Percentiles rank a stretch among this genome's conserved stretches.
Conservation (phyloP, 2,888 invertebrate genomes). For the Dorcus parallelipipedus region DNA sequence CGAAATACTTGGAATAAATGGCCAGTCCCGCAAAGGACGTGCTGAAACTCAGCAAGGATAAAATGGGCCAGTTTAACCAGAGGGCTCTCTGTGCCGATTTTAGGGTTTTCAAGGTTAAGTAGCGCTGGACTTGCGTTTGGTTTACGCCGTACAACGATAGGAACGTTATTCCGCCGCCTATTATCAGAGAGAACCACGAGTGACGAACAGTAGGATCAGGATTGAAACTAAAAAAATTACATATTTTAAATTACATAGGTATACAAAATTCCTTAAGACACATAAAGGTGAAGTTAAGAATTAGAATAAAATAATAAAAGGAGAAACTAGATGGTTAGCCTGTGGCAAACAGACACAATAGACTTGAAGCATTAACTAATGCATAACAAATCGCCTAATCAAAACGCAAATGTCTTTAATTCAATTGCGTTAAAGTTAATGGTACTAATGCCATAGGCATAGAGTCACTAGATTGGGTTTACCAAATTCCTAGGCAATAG, state of each 20-base stretch:
- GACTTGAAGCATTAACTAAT: too few species aligned
- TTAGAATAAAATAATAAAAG: too few species aligned
- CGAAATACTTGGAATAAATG: constrained; percentile 70
- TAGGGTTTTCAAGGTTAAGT: constrained; percentile 64
- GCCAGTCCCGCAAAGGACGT: constrained; percentile 68
- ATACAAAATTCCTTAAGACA: neutral
- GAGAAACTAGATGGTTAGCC: too few species aligned
- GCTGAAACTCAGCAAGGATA: constrained; percentile 64
- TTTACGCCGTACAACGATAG: constrained; percentile 62
- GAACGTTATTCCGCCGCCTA: constrained; percentile 81
- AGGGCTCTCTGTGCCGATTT: constrained; percentile 65
- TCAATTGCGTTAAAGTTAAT: too few species aligned
- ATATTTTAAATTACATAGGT: neutral
- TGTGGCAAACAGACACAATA: too few species aligned
- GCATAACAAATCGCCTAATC: too few species aligned
- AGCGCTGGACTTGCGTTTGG: constrained; percentile 70
- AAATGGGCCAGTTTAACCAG: constrained; percentile 76
- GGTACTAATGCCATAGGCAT: too few species aligned
- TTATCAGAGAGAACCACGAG: constrained; percentile 75
- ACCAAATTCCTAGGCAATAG: neutral
- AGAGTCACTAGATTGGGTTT: too few species aligned
- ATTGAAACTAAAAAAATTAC: constrained; percentile 59
- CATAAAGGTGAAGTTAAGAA: too few species aligned
- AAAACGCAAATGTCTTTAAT: too few species aligned
- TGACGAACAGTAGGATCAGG: constrained; percentile 78